phyloP scores from a whole-genome alignment of 1,140 invertebrate species.

The Maniola jurtina region DNA sequence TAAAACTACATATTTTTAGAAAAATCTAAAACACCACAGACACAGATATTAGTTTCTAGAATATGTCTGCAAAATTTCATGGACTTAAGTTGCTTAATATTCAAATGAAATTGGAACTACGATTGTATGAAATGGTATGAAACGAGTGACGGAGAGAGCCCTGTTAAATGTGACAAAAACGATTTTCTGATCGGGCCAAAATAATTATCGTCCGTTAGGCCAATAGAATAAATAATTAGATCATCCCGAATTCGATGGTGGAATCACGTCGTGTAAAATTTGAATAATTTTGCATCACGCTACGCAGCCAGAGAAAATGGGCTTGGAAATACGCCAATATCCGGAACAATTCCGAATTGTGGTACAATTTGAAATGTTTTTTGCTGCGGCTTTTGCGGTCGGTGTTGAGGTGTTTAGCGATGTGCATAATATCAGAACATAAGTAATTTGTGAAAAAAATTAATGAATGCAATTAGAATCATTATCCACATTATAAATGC shows the following conservation, averaged over 20 bases:
- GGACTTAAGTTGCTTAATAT: too few species aligned
- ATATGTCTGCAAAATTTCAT: too few species aligned
- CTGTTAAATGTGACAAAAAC: slow-evolving; percentile 16
- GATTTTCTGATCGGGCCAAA: slow-evolving; percentile 25
- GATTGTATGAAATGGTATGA: too few species aligned
- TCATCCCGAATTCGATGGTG: slow-evolving; percentile 35
- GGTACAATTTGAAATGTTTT: slow-evolving; percentile 10
- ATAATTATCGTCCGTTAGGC: slow-evolving; percentile 35
- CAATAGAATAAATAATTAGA: slow-evolving; percentile 43
- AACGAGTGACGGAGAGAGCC: too few species aligned
- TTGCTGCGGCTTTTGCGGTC: slow-evolving; percentile 1
- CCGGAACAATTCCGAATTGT: slow-evolving; percentile 10
- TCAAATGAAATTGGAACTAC: too few species aligned
- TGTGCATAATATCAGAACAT: slow-evolving; percentile 1
- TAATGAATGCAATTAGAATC: background rate
- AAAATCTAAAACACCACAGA: too few species aligned
- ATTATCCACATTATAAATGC: too few species aligned
- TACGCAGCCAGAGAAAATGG: slow-evolving; percentile 16
- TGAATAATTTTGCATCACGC: slow-evolving; percentile 46
- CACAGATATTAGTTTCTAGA: too few species aligned
- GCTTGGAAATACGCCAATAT: slow-evolving; percentile 18
- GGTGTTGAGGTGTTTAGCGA: background rate
- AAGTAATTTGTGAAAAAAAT: background rate
- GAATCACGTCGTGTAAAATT: slow-evolving; percentile 41
- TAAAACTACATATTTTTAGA: too few species aligned